Conservation (phyloP, 92 coral and sea anemone genomes). For the Scolanthus callimorphus region DNA sequence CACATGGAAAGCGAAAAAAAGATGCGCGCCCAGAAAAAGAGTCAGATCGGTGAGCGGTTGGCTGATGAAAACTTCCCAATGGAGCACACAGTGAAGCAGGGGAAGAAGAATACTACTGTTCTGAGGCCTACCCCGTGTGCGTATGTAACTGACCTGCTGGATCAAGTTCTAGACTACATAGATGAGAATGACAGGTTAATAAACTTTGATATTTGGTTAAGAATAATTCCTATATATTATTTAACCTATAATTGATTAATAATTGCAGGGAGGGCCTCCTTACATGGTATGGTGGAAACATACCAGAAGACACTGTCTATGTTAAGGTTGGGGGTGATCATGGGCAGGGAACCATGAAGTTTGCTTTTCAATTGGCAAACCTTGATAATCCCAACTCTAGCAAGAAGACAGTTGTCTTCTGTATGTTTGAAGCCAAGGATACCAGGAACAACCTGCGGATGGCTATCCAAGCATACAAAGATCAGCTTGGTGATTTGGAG, state of each 20-base stretch:
- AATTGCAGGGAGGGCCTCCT: conserved; percentile 8
- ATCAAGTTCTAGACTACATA: background rate
- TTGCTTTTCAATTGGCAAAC: conserved; percentile 14
- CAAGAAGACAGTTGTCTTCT: conserved; percentile 21
- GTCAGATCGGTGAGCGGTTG: conserved; percentile 2
- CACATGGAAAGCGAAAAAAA: conserved; percentile 5
- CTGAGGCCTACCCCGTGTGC: conserved; percentile 14
- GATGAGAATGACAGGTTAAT: background rate
- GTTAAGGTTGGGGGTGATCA: conserved; percentile 22
- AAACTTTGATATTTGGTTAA: background rate
- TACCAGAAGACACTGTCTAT: conserved; percentile 5
- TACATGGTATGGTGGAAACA: conserved; percentile 9
- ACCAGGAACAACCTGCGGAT: conserved; percentile 10
- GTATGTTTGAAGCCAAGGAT: conserved; percentile 20
- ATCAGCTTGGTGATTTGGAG: conserved; percentile 8
- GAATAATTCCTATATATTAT: background rate
- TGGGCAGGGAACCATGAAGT: conserved; percentile 18
- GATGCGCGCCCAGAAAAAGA: conserved; percentile 7
- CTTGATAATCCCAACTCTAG: conserved; percentile 9
- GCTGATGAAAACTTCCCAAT: conserved; percentile 1
- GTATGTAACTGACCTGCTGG: conserved; percentile 5
- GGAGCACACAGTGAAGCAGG: background rate
- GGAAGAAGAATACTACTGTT: conserved; percentile 2
- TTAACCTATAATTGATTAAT: background rate
- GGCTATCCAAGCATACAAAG: background rate